These are phyloP conservation scores for Thamnophis sirtalis DNA, from an alignment of 2,113 vertebrate genomes.

Conservation along the genomic window DNA sequence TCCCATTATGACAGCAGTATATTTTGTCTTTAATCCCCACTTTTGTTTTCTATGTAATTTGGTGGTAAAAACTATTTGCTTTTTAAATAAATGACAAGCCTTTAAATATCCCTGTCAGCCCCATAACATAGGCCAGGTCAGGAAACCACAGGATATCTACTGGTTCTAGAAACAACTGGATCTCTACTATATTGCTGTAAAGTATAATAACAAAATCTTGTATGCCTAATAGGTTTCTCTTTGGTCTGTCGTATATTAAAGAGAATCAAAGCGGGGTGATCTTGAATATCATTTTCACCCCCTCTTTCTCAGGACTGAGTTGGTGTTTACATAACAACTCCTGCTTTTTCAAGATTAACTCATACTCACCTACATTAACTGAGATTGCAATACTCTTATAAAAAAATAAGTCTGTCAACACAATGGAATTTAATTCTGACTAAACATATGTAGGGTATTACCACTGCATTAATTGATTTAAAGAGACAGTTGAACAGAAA, in stretches of 20 bases:
- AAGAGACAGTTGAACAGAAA: not conserved
- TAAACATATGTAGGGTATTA: not conserved
- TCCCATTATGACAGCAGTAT: not conserved
- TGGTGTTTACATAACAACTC: not conserved
- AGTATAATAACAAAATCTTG: not conserved
- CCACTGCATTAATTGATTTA: not conserved
- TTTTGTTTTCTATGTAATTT: not conserved
- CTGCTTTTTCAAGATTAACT: not conserved
- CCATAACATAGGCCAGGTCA: not conserved
- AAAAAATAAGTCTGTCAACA: not conserved
- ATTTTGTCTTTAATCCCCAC: not conserved
- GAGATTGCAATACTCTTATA: not conserved
- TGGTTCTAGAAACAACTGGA: not conserved
- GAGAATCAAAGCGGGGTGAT: not conserved
- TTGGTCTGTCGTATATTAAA: not conserved
- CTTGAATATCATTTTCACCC: not conserved
- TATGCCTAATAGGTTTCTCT: not conserved
- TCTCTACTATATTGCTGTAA: not conserved
- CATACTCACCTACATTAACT: not conserved
- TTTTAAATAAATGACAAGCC: not conserved
- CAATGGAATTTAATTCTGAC: not conserved
- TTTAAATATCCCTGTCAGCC: not conserved
- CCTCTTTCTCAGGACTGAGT: not conserved
- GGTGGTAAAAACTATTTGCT: not conserved
- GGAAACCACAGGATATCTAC: not conserved